These are phyloP conservation scores for Geotrypetes seraphini DNA, from an alignment of 2,797 vertebrate species.

Conservation along the genomic window DNA sequence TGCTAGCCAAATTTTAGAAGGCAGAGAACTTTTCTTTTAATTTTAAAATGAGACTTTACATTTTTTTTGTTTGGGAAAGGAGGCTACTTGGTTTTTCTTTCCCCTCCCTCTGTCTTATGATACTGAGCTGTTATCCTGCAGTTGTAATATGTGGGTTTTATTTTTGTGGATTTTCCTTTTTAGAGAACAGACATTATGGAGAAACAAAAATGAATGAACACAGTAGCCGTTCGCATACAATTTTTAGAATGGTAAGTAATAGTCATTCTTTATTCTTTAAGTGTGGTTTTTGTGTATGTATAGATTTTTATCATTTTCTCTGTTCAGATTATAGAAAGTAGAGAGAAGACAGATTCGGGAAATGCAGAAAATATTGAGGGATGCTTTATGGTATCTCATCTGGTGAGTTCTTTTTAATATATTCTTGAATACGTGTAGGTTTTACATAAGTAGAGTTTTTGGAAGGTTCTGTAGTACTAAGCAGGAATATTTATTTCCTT, in stretches of 20 bases:
- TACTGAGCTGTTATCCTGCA: too few relatives aligned
- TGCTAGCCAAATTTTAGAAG: too few relatives aligned
- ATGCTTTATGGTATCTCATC: slow-evolving; percentile 87
- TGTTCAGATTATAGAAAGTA: slow-evolving; percentile 83
- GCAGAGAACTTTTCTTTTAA: too few relatives aligned
- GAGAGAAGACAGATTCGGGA: slow-evolving; percentile 69
- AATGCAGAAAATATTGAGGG: slow-evolving; percentile 73
- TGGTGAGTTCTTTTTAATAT: slow-evolving; percentile 62
- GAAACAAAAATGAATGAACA: slow-evolving; percentile 93
- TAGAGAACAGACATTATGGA: slow-evolving; percentile 88
- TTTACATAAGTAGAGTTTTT: too few relatives aligned
- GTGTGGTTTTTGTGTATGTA: neutral
- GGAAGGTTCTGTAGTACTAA: too few relatives aligned
- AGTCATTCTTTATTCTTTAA: neutral
- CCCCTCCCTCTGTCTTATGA: too few relatives aligned
- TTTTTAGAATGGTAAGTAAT: slow-evolving; percentile 85
- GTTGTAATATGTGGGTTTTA: too few relatives aligned
- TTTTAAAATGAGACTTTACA: too few relatives aligned
- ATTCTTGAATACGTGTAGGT: too few relatives aligned
- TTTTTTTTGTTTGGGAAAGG: too few relatives aligned
- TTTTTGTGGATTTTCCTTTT: slow-evolving; percentile 1
- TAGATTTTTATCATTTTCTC: neutral
- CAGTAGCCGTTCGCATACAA: slow-evolving; percentile 91
- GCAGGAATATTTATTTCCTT: too few relatives aligned
- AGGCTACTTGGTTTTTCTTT: too few relatives aligned